Evolutionary conservation across 37 sponge, comb jelly and placozoan genomes (phyloP).

Genomic region (Aplysina aerophoba): DNA sequence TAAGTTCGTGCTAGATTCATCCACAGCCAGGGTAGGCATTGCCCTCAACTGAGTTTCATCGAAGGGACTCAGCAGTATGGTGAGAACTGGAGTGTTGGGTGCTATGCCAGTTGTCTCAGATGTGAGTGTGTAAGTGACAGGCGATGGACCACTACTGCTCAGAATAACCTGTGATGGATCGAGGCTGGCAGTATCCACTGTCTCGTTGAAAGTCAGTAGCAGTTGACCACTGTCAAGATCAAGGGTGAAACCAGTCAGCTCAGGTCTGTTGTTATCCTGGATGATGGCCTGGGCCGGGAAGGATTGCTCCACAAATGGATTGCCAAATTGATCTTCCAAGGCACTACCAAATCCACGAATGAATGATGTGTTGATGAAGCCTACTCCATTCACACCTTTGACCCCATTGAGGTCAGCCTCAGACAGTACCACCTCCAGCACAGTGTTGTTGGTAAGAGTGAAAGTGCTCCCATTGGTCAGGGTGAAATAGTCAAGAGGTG

Average conservation of each 20-base stretch:
- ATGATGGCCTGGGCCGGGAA: constrained; percentile 30
- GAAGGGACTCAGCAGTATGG: constrained; percentile 51
- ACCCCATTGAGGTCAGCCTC: constrained; percentile 67
- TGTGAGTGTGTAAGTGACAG: constrained; percentile 19
- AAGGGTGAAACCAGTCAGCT: constrained; percentile 53
- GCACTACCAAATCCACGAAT: constrained; percentile 44
- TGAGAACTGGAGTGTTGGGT: constrained; percentile 37
- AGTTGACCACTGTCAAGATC: constrained; percentile 59
- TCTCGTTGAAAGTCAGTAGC: constrained; percentile 71
- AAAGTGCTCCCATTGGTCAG: constrained; percentile 30
- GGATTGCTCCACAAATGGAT: constrained; percentile 48
- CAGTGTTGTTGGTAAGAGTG: constrained; percentile 43
- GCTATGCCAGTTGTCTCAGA: constrained; percentile 19
- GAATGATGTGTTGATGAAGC: constrained; percentile 63
- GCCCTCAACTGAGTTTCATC: constrained; percentile 65
- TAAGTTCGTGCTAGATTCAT: constrained; percentile 63
- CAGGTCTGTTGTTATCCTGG: constrained; percentile 60
- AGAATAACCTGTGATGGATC: constrained; percentile 51
- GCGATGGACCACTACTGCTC: constrained; percentile 3
- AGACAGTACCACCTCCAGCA: constrained; percentile 47
- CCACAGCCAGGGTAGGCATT: constrained; percentile 60
- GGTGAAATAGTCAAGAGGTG: neutral
- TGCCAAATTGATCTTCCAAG: constrained; percentile 67
- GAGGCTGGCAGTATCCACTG: constrained; percentile 54
- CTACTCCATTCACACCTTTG: constrained; percentile 62